phyloP scores from a whole-genome alignment of 2,113 vertebrate species.

The Mastomys coucha region DNA sequence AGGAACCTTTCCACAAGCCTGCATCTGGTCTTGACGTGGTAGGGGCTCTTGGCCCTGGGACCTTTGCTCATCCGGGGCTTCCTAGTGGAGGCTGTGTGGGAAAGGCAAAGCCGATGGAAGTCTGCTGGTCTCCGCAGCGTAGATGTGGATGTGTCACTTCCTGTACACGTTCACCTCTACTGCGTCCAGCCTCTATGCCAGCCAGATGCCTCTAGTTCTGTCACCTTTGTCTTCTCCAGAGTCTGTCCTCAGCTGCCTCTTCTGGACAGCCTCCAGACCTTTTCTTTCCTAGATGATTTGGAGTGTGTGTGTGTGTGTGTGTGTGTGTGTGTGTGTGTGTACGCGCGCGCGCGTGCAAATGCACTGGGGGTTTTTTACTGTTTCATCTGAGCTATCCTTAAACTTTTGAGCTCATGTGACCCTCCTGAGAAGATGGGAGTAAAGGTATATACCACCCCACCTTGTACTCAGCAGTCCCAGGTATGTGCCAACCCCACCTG shows the following conservation, averaged over 20 bases:
- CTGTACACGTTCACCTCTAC: background rate
- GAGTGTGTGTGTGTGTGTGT: background rate
- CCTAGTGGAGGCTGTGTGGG: background rate
- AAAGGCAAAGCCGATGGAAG: background rate
- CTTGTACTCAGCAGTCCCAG: background rate
- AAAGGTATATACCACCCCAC: no score
- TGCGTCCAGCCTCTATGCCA: background rate
- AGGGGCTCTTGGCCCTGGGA: background rate
- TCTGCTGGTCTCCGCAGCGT: background rate
- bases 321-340: background rate
- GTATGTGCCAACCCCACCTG: no score
- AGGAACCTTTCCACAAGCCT: conserved; percentile 71
- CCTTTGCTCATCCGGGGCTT: background rate
- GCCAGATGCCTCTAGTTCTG: background rate
- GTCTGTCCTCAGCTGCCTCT: background rate
- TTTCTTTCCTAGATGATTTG: background rate
- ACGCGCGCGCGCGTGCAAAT: rapidly evolving
- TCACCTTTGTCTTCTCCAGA: no score
- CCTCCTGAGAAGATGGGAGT: background rate
- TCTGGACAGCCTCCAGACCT: background rate
- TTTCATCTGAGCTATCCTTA: background rate
- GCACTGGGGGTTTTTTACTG: background rate
- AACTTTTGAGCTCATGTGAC: background rate
- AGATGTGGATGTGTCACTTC: background rate
- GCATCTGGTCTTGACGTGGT: rapidly evolving